Evolutionary conservation across 2,888 invertebrate species (phyloP).

Genomic region (Cephus spinipes): DNA sequence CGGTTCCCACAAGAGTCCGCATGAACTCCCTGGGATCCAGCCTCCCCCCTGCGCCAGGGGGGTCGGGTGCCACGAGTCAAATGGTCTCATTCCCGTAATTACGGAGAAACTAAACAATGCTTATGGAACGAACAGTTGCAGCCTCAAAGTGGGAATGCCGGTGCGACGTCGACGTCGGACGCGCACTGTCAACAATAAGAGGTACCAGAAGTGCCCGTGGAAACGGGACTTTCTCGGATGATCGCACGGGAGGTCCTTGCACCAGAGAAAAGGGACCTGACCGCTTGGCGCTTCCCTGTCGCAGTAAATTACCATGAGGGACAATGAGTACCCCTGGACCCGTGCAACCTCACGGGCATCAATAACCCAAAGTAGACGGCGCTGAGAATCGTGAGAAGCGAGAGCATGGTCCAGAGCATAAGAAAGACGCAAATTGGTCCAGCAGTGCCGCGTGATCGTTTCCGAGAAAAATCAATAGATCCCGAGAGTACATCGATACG

Average conservation of each 20-base stretch:
- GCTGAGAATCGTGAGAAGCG: neutral
- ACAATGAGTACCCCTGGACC: neutral
- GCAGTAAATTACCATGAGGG: neutral
- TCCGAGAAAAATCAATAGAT: neutral
- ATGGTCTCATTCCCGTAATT: conserved; percentile 11
- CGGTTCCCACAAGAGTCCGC: conserved; percentile 7
- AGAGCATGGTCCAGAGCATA: neutral
- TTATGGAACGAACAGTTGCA: neutral
- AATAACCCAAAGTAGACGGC: neutral
- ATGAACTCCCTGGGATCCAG: neutral
- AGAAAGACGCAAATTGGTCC: neutral
- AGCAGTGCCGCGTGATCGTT: neutral
- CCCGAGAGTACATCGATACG: neutral
- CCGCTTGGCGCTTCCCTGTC: neutral
- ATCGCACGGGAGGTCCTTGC: neutral
- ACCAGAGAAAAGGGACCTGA: neutral
- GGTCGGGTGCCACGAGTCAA: conserved; percentile 7
- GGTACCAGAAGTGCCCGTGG: neutral
- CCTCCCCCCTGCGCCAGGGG: neutral
- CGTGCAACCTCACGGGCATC: neutral
- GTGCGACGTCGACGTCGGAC: neutral
- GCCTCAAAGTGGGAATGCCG: neutral
- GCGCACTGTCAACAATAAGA: neutral
- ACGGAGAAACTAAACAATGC: conserved; percentile 6
- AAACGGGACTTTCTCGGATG: neutral